These are phyloP conservation scores for Druceiella hillmani DNA, from an alignment of 2,888 invertebrate species.

Conservation along the genomic window DNA sequence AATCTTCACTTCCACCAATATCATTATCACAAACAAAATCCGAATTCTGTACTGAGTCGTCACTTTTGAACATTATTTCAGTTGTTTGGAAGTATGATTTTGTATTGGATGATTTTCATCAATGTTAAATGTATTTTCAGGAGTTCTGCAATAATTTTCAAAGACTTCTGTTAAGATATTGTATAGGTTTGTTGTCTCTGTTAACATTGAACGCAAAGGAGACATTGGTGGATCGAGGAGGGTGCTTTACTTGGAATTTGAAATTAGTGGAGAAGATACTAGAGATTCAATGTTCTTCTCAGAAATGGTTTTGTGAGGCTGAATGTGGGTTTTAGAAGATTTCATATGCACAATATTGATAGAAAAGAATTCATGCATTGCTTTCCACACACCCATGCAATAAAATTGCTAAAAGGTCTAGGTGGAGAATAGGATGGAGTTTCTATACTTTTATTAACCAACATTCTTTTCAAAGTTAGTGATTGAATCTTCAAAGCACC, in stretches of 20 bases:
- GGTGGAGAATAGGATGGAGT: too few relatives aligned
- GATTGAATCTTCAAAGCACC: neutral
- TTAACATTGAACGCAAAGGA: too few relatives aligned
- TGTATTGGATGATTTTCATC: conserved; percentile 1
- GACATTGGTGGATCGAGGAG: neutral
- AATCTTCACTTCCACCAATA: neutral
- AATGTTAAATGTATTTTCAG: conserved; percentile 2
- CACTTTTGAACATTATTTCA: conserved; percentile 2
- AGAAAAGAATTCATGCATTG: conserved; percentile 1
- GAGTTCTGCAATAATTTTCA: conserved; percentile 1
- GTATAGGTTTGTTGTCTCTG: conserved; percentile 1
- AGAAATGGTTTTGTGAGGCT: too few relatives aligned
- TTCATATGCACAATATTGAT: neutral
- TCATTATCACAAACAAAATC: conserved; percentile 2
- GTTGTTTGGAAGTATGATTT: neutral
- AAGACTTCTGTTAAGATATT: conserved; percentile 3
- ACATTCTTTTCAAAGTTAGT: too few relatives aligned
- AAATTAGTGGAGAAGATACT: conserved; percentile 1
- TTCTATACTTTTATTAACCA: too few relatives aligned
- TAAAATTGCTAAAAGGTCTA: neutral
- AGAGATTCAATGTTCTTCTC: neutral
- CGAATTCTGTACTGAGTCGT: conserved; percentile 1
- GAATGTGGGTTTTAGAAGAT: neutral
- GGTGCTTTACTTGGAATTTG: neutral
- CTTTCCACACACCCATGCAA: conserved; percentile 1